Evolutionary conservation across 2,797 vertebrate genomes (phyloP), one percentile per base, ranked within the genome.

Genomic region (Glyptemys insculpta): DNA sequence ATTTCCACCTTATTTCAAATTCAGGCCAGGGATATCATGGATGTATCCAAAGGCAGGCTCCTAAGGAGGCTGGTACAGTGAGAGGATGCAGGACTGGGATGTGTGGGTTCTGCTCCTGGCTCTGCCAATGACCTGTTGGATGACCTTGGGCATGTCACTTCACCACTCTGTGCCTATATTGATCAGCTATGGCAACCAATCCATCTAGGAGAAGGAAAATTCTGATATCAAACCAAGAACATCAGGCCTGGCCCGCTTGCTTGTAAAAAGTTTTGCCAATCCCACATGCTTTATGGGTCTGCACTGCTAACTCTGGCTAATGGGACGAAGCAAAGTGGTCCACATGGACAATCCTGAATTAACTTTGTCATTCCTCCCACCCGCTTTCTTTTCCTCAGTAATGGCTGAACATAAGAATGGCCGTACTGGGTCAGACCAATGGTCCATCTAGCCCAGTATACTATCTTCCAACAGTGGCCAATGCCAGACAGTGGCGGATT

Each of bases 41-140:
- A 14, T 83, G 37, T 53, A 21, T n/a, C 0, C 0, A 84, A 65
- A 65, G 34, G 62, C 62, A n/a, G 15, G 34, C 12, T n/a, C 4
- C 65, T 37, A 21, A 37, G n/a, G n/a, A 41, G 65, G 65, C n/a
- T 72, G 19, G 37, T 41, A 72, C 65, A 41, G 37, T 41, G 19
- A 41, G n/a, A 72, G n/a, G 10, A 23, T 72, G n/a, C n/a, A 41
- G 65, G 21, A 41, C 10, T 72, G 65, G 65, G 19, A 37, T 9
- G 21, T 37, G 9, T 68, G 21, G 16, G 62, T n/a, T 65, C 62
- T 65, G 62, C 62, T 19, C 62, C 34, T 19, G 34, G 5, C 18
- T 23, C 65, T 72, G 37, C 18, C 37, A 72, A 41, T 5, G 21
- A 41, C n/a, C 65, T 23, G 5, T 21, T 41, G 21, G 65, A 23